Evolutionary conservation across 2,113 vertebrate genomes (phyloP), one percentile per base, ranked within the genome.

Genomic region (Ictalurus furcatus): DNA sequence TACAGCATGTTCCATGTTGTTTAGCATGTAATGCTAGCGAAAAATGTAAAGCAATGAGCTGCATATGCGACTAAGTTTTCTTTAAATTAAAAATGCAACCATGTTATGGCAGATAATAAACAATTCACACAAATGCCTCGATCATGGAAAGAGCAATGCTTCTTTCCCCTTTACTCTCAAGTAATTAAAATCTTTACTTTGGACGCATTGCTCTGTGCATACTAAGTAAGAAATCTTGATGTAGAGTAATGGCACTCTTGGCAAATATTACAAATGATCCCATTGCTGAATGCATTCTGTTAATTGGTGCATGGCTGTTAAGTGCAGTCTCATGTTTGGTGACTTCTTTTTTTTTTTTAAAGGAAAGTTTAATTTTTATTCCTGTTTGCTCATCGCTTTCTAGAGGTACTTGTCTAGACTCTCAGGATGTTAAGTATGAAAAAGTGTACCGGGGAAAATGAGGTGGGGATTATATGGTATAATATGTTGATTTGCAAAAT

Each of bases 191-290:
- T 78, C 76, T 89, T 88, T 88, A 79, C 74, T 67, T 89, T 89
- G 74, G 59, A 84, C 52, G 56, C 69, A 23, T 63, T 84, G 69
- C 81, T 61, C 23, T 81, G 34, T 86, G 84, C 84, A 85, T 89
- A 89, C 88, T 85, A 89, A 89, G 74, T 89, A 84, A 40, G 84
- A 81, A 81, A 71, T 58, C 76, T 69, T 89, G 74, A 85, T 59
- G 52, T 69, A 76, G 88, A 89, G 59, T 89, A 89, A 89, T 86
- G 63, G 30, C 25, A 65, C 69, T 85, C 48, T 85, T 89, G 88
- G 84, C 88, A 86, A 89, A 89, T 86, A 86, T 89, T 85, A 85
- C 63, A 89, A 89, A 89, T 71, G 84, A 86, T 80, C 76, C 84
- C 84, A 85, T 21, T 71, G 48, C 59, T 86, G 61, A 63, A 40